Percentiles rank a stretch among this genome's conserved stretches.
These are phyloP conservation scores for Brachionus paranguensis DNA, from an alignment of 1,140 invertebrate species.

Conservation along the genomic window DNA sequence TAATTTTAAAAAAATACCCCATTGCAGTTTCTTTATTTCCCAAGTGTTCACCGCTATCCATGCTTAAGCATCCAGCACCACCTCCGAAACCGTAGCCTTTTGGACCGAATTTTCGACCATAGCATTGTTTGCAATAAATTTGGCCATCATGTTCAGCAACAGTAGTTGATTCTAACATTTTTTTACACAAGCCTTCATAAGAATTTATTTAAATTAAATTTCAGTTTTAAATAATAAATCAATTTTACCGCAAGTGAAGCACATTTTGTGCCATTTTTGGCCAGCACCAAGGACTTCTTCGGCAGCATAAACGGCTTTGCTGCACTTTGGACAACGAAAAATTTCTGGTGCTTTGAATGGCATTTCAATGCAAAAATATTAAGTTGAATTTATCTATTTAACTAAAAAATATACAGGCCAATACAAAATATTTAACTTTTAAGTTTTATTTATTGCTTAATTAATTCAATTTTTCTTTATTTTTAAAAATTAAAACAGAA, in stretches of 20 bases:
- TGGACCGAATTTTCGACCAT: conserved; percentile 82
- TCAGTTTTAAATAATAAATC: too few species aligned
- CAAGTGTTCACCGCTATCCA: conserved; percentile 62
- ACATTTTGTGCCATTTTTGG: conserved; percentile 95
- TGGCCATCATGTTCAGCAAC: conserved; percentile 82
- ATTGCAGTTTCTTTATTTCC: conserved; percentile 43
- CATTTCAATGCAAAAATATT: not conserved
- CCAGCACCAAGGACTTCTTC: conserved; percentile 94
- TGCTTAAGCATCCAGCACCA: conserved; percentile 91
- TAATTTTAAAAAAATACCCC: not conserved
- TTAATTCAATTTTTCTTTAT: not conserved
- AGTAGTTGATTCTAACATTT: conserved; percentile 86
- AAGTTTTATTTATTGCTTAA: not conserved
- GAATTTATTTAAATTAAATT: too few species aligned
- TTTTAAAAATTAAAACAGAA: not conserved
- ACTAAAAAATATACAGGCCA: not conserved
- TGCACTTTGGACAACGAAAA: conserved; percentile 80
- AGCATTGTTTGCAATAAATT: conserved; percentile 88
- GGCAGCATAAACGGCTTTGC: conserved; percentile 94
- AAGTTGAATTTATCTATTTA: not conserved
- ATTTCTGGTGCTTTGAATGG: conserved; percentile 38
- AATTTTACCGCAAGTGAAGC: conserved; percentile 82
- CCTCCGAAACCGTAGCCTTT: conserved; percentile 94
- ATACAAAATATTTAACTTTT: not conserved
- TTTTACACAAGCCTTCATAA: conserved; percentile 65